Evolutionary conservation across 2,113 vertebrate species (phyloP).

Genomic region (Leucoraja erinaceus): DNA sequence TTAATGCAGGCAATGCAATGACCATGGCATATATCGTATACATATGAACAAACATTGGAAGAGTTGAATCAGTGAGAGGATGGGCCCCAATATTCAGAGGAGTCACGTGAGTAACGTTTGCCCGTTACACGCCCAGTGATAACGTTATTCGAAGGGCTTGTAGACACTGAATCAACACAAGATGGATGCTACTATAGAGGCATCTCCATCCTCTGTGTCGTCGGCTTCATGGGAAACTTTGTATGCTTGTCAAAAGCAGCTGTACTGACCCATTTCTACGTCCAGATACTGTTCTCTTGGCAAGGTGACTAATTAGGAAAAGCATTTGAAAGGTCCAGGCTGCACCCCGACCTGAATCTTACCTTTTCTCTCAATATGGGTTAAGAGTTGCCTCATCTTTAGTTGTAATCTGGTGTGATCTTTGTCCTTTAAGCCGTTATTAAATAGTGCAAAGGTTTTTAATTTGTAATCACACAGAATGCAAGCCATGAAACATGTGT

Average conservation of each 20-base stretch:
- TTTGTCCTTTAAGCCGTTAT: neutral
- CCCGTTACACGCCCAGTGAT: neutral
- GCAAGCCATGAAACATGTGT: neutral
- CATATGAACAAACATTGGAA: neutral
- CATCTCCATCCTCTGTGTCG: neutral
- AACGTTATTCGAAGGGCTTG: neutral
- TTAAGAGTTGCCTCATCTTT: neutral
- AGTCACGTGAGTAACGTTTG: no score
- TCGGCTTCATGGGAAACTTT: neutral
- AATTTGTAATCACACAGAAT: neutral
- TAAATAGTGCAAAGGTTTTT: neutral
- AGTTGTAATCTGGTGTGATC: neutral
- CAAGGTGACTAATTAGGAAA: neutral
- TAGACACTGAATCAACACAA: no score
- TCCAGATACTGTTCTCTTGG: neutral
- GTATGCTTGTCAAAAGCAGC: neutral
- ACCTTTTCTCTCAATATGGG: neutral
- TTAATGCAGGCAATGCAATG: neutral
- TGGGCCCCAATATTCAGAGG: neutral
- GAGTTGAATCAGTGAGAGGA: neutral
- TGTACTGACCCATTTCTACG: neutral
- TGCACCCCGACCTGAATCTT: neutral
- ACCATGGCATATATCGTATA: neutral
- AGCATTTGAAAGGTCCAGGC: neutral
- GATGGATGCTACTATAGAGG: neutral